These are phyloP conservation scores for Macrotrachela quadricornifera DNA, from an alignment of 1,140 invertebrate genomes.

Conservation along the genomic window DNA sequence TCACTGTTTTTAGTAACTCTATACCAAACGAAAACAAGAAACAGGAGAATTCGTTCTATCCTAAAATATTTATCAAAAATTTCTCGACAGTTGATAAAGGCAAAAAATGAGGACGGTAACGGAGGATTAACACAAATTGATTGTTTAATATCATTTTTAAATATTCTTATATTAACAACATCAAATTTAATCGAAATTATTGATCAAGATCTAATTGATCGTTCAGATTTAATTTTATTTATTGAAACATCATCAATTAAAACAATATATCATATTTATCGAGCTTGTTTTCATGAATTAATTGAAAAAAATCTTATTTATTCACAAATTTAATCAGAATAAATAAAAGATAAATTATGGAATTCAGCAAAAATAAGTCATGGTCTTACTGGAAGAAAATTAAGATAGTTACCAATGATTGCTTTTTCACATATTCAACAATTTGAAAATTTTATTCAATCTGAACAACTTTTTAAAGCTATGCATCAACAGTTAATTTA, in stretches of 20 bases:
- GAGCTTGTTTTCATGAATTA: slow-evolving; percentile 54
- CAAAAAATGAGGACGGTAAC: no score
- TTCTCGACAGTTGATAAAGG: no score
- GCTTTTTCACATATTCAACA: slow-evolving; percentile 24
- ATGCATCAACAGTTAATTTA: slow-evolving; percentile 29
- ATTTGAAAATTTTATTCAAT: neutral
- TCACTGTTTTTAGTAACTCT: no score
- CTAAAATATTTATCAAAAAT: no score
- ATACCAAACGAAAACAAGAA: no score
- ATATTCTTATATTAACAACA: slow-evolving; percentile 79
- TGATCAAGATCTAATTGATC: slow-evolving; percentile 80
- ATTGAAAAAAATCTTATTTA: slow-evolving; percentile 36
- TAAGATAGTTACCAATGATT: slow-evolving; percentile 67
- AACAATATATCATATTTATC: slow-evolving; percentile 61
- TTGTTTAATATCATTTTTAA: slow-evolving; percentile 38
- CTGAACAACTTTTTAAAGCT: slow-evolving; percentile 9
- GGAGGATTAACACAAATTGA: slow-evolving; percentile 94
- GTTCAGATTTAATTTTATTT: slow-evolving; percentile 76
- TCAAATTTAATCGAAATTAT: slow-evolving; percentile 80
- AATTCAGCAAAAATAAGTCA: slow-evolving; percentile 27
- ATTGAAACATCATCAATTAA: slow-evolving; percentile 54
- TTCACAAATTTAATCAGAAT: neutral
- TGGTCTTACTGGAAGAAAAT: slow-evolving; percentile 55
- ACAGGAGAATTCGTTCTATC: no score
- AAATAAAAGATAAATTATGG: neutral